A percentile compares a stretch with the other conserved stretches of the same genome.
Evolutionary conservation across 2,888 invertebrate genomes (phyloP).

Genomic region (Cataglyphis livida): DNA sequence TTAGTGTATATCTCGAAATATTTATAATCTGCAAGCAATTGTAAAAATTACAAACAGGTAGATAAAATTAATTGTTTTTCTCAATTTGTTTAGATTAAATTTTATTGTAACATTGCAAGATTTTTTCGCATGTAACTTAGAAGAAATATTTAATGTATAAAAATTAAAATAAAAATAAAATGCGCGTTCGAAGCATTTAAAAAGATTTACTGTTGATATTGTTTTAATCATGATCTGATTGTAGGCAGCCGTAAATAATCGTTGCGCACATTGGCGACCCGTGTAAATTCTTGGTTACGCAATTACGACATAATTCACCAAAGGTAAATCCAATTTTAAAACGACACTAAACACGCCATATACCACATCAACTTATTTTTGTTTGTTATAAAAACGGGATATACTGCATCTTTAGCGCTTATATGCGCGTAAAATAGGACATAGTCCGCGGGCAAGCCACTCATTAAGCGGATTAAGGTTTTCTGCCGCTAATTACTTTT

Average conservation of each 20-base stretch:
- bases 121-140: not conserved
- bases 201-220: not conserved
- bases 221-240: not conserved
- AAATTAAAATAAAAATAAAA: not conserved
- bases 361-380: conserved; percentile 59
- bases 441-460: conserved; percentile 42
- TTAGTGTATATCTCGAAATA: not conserved
- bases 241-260: not conserved
- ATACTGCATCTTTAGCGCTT: not conserved
- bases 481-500: conserved; percentile 71
- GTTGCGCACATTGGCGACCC: not conserved
- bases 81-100: not conserved
- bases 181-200: not conserved
- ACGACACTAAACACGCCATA: conserved; percentile 21
- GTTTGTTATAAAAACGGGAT: conserved; percentile 54
- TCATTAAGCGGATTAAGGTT: conserved; percentile 68
- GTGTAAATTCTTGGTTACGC: conserved; percentile 22
- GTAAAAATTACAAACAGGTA: not conserved
- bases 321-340: conserved; percentile 52
- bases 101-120: not conserved
- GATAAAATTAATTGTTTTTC: not conserved
- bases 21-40: not conserved
- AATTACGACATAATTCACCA: conserved; percentile 15
- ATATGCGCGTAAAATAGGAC: conserved; percentile 47
- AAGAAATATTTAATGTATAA: not conserved